A percentile compares a stretch with the other conserved stretches of the same genome.
phyloP scores from a whole-genome alignment of 2,797 vertebrate genomes.

The Acestrorhynchus altus region DNA sequence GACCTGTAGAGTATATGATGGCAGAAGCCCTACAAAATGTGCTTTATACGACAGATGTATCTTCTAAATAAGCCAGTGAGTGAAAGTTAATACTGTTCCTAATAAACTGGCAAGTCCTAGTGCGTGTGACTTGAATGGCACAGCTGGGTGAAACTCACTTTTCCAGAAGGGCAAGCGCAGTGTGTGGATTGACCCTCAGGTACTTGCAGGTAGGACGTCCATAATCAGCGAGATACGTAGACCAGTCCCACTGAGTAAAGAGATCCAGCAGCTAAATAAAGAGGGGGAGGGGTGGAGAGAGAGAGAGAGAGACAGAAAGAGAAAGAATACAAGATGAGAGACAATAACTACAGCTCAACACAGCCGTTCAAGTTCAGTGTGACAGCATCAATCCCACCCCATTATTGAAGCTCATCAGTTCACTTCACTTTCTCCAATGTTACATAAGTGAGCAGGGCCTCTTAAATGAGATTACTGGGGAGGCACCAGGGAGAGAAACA shows the following conservation, averaged over 20 bases:
- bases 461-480: constrained; percentile 61
- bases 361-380: constrained; percentile 36
- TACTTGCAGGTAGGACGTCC: constrained; percentile 93
- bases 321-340: constrained; percentile 28
- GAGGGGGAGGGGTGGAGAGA: constrained; percentile 17
- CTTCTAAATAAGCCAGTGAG: not conserved
- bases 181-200: constrained; percentile 91
- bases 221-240: constrained; percentile 93
- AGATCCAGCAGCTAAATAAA: constrained; percentile 86
- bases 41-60: not conserved
- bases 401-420: constrained; percentile 37
- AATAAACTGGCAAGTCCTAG: not conserved
- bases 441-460: constrained; percentile 60
- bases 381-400: constrained; percentile 38
- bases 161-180: constrained; percentile 89
- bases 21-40: not conserved
- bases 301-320: constrained; percentile 28
- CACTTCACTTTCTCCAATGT: constrained; percentile 51
- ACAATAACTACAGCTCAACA: constrained; percentile 50
- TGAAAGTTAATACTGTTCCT: not conserved
- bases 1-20: not conserved
- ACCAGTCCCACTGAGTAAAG: constrained; percentile 98
- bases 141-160: constrained; percentile 83
- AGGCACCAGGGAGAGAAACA: constrained; percentile 55
- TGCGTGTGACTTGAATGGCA: not conserved